These are phyloP conservation scores for Micrastur ruficollis DNA, from an alignment of 2,797 vertebrate species.

Conservation along the genomic window DNA sequence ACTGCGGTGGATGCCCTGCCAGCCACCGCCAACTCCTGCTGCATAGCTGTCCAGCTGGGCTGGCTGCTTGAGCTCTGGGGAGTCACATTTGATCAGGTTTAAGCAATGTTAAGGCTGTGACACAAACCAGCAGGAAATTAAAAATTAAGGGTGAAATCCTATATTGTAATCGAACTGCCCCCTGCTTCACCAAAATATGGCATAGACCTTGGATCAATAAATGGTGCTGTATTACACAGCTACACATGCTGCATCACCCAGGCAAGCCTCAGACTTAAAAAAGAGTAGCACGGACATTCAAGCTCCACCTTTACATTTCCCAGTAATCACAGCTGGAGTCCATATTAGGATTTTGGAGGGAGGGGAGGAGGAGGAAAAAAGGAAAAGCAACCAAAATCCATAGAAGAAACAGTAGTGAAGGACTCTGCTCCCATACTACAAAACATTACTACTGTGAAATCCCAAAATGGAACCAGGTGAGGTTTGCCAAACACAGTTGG, in stretches of 20 bases:
- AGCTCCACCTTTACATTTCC: not conserved
- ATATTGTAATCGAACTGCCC: not conserved
- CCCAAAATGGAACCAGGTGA: not conserved
- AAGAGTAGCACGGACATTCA: not conserved
- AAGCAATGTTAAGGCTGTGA: not conserved
- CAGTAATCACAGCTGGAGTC: not conserved
- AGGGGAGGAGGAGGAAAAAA: not conserved
- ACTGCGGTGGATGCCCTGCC: rapidly evolving
- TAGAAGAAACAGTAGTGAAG: not conserved
- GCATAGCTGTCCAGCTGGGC: not conserved
- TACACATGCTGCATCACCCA: not conserved
- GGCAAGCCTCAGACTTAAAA: not conserved
- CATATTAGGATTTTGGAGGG: not conserved
- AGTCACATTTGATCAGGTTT: not conserved
- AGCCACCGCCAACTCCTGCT: not conserved
- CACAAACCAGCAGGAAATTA: not conserved
- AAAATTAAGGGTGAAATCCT: conserved; percentile 16
- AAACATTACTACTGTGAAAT: not conserved
- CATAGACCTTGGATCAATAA: not conserved
- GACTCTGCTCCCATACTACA: not conserved
- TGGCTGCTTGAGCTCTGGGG: not conserved
- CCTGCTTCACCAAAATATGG: not conserved
- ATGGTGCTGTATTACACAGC: not conserved
- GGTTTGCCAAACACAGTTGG: not conserved
- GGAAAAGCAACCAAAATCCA: not conserved